Percentiles rank a stretch among this genome's conserved stretches.
Evolutionary conservation across 1,140 invertebrate genomes (phyloP).

Genomic region (Augochlora pura): DNA sequence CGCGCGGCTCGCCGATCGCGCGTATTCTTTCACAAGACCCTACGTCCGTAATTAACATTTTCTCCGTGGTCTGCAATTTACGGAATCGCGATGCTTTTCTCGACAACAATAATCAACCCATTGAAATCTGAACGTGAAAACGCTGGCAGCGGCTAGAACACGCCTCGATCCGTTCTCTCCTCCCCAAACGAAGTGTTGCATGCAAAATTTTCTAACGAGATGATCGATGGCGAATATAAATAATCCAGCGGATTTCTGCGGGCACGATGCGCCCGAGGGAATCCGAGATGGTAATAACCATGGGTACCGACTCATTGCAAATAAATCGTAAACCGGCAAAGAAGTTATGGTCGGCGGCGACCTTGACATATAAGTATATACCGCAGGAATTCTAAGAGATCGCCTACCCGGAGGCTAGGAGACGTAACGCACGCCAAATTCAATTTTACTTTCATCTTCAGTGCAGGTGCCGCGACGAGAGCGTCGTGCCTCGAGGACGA

Average conservation of each 20-base stretch:
- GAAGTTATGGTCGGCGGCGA: constrained; percentile 40
- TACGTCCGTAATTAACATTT: not conserved
- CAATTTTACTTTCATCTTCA: constrained; percentile 63
- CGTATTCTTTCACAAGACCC: not conserved
- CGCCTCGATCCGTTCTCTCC: not conserved
- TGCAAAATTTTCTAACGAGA: not conserved
- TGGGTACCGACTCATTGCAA: constrained; percentile 34
- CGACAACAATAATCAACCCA: not conserved
- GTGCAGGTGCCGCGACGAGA: constrained; percentile 4
- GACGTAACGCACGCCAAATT: constrained; percentile 61
- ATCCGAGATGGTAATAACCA: constrained; percentile 31
- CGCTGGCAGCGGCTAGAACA: not conserved
- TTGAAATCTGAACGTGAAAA: not conserved
- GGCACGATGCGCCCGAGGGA: not conserved
- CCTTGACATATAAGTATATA: constrained; percentile 65
- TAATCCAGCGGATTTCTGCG: constrained; percentile 7
- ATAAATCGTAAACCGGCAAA: constrained; percentile 74
- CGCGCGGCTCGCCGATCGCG: not conserved
- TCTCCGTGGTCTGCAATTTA: not conserved
- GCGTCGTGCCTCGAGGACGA: not conserved
- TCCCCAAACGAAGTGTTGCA: not conserved
- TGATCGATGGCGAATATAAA: constrained; percentile 17
- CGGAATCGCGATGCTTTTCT: not conserved
- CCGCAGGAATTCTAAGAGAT: constrained; percentile 61
- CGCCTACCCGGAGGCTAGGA: constrained; percentile 59